phyloP scores from a whole-genome alignment of 2,113 vertebrate species.

The Numenius arquata region DNA sequence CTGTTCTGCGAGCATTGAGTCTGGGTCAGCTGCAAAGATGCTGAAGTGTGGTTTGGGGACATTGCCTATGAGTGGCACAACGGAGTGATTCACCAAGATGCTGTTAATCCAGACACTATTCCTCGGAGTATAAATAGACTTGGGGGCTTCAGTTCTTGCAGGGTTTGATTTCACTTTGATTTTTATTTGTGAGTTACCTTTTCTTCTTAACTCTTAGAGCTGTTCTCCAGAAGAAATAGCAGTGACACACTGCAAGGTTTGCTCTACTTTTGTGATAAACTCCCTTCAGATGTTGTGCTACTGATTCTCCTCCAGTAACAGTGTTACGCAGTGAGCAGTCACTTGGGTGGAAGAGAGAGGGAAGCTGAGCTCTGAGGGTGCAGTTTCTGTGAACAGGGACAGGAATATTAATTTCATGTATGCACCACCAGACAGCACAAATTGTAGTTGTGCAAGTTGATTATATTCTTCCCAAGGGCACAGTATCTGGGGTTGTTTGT shows the following conservation, averaged over 20 bases:
- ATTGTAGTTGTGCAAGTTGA: neutral
- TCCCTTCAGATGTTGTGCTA: neutral
- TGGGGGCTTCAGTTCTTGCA: neutral
- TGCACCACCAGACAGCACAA: neutral
- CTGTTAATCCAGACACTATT: neutral
- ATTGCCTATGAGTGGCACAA: neutral
- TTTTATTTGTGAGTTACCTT: neutral
- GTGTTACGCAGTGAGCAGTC: neutral
- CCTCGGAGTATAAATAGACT: neutral
- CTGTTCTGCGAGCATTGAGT: neutral
- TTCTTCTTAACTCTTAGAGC: neutral
- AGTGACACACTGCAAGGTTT: neutral
- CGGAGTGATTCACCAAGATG: neutral
- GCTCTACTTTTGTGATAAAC: neutral
- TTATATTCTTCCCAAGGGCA: neutral
- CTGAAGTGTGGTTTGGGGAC: neutral
- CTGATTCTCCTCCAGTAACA: neutral
- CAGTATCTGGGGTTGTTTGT: constrained; percentile 9
- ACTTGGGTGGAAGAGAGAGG: neutral
- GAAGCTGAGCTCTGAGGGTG: neutral
- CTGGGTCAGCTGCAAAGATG: neutral
- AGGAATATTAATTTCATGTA: neutral
- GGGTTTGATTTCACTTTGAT: neutral
- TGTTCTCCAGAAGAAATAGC: neutral
- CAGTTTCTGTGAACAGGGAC: neutral